Percentiles rank a stretch among this genome's conserved stretches.
These are phyloP conservation scores for Paracanthobrama guichenoti DNA, from an alignment of 2,113 vertebrate species.

Conservation along the genomic window DNA sequence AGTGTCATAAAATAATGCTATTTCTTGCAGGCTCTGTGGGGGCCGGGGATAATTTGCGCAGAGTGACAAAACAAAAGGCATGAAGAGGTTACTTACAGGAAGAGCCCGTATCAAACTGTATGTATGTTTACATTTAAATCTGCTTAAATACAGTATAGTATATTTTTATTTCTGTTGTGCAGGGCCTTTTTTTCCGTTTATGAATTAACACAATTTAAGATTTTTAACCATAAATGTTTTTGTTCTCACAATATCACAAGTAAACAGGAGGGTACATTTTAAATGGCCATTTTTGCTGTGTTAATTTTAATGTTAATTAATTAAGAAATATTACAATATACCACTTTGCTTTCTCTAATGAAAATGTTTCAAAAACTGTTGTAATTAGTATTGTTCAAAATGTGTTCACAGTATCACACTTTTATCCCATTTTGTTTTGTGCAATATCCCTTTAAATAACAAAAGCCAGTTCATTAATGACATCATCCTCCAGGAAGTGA, in stretches of 20 bases:
- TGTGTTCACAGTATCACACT: neutral
- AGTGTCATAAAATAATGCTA: constrained; percentile 91
- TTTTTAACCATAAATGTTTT: too few species aligned
- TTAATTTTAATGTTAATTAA: neutral
- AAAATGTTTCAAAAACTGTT: neutral
- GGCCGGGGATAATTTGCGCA: constrained; percentile 72
- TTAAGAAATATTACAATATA: too few species aligned
- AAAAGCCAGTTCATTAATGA: neutral
- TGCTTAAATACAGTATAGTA: neutral
- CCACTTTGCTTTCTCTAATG: too few species aligned
- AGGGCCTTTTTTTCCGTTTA: neutral
- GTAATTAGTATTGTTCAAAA: neutral
- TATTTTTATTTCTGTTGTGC: neutral
- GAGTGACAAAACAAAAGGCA: constrained; percentile 75
- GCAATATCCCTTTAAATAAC: neutral
- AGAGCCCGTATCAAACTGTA: constrained; percentile 65
- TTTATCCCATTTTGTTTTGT: neutral
- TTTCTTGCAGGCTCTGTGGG: constrained; percentile 78
- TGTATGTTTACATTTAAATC: constrained; percentile 36
- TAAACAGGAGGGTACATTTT: neutral
- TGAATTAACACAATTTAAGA: too few species aligned
- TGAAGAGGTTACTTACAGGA: constrained; percentile 77
- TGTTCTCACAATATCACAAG: neutral
- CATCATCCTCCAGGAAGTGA: neutral
- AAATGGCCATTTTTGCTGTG: neutral